Evolutionary conservation across 2,888 invertebrate genomes (phyloP).

Genomic region (Scaptomyza reducta): DNA sequence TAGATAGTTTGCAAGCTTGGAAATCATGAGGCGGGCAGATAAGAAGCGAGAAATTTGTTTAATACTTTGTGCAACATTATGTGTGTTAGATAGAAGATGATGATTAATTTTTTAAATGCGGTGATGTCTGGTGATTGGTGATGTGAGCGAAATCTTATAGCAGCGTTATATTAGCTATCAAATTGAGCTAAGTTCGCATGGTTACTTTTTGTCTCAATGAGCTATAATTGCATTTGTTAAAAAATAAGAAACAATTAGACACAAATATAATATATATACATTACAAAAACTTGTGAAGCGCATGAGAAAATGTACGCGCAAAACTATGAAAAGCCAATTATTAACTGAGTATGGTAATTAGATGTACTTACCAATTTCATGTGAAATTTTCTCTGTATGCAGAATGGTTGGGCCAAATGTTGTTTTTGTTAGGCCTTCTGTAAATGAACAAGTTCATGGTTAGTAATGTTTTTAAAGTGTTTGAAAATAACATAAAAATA

Average conservation of each 20-base stretch:
- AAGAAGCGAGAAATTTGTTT: constrained; percentile 49
- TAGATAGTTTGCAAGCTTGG: constrained; percentile 55
- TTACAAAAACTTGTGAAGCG: constrained; percentile 48
- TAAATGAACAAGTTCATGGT: constrained; percentile 46
- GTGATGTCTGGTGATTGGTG: constrained; percentile 59
- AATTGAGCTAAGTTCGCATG: constrained; percentile 18
- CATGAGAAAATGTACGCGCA: constrained; percentile 47
- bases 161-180: constrained; percentile 26
- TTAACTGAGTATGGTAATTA: not conserved
- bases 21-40: constrained; percentile 63
- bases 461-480: constrained; percentile 15
- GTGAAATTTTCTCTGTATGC: constrained; percentile 39
- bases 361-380: constrained; percentile 54
- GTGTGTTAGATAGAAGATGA: constrained; percentile 48
- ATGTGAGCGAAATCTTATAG: constrained; percentile 48
- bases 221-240: constrained; percentile 77
- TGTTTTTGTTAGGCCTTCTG: constrained; percentile 70
- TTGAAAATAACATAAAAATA: constrained; percentile 48
- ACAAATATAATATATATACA: constrained; percentile 10
- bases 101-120: constrained; percentile 28
- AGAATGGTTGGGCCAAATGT: constrained; percentile 51
- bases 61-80: constrained; percentile 49
- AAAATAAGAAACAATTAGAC: constrained; percentile 40
- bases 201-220: constrained; percentile 57
- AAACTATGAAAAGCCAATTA: constrained; percentile 33